These are phyloP conservation scores for Ophion costatus DNA, from an alignment of 2,888 invertebrate genomes.

Conservation along the genomic window DNA sequence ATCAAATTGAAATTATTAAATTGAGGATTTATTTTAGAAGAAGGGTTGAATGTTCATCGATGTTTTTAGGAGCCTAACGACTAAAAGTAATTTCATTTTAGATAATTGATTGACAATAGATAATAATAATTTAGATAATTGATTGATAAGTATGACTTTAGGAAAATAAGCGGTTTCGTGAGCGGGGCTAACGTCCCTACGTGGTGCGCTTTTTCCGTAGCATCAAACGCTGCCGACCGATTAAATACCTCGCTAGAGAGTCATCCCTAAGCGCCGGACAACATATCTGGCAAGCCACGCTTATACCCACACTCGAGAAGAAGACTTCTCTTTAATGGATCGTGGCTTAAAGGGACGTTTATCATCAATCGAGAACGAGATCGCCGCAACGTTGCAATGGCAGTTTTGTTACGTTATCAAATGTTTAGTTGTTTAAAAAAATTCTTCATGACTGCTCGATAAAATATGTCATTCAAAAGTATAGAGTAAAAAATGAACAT, in stretches of 20 bases:
- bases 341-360: constrained; percentile 64
- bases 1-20: not conserved
- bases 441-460: not conserved
- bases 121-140: not conserved
- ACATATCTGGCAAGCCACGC: constrained; percentile 50
- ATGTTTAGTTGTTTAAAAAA: not conserved
- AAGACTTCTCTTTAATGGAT: constrained; percentile 62
- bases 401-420: not conserved
- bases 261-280: constrained; percentile 39
- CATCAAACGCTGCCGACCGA: not conserved
- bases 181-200: not conserved
- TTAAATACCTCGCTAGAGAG: constrained; percentile 50
- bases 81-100: not conserved
- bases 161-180: not conserved
- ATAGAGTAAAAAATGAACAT: not conserved
- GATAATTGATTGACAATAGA: not conserved
- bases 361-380: constrained; percentile 39
- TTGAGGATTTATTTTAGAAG: not conserved
- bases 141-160: not conserved
- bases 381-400: constrained; percentile 12
- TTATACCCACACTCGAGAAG: constrained; percentile 36
- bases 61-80: not conserved
- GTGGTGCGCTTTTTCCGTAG: not conserved
- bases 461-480: not conserved
- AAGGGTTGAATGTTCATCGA: not conserved